Evolutionary conservation across 2,797 vertebrate genomes (phyloP), one percentile per base, ranked within the genome.

Genomic region (Eulemur mongoz): DNA sequence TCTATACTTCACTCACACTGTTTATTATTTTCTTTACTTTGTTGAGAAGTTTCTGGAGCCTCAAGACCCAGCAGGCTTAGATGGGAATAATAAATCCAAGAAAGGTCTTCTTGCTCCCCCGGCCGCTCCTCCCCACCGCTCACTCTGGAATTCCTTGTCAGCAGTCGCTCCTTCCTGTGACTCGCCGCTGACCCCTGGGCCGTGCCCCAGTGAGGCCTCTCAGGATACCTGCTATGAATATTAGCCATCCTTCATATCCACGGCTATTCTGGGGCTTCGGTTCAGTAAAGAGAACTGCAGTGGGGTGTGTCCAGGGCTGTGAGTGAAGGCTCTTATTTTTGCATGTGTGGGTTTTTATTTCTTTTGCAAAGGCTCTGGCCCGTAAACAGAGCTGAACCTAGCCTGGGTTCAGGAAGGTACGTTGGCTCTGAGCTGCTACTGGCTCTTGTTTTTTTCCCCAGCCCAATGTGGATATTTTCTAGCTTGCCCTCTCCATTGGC

Each of bases 191-290:
- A 96, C 80, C 67, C 63, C 69, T 52, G 78, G n/a, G 30, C 79
- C 30, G 0, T 87, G 32, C 90, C 96, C 97, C 95, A 3, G 8
- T 23, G 73, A 67, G 84, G 54, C 91, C 94, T 63, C 79, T 67
- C 2, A 0, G 98, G 98, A 97, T 43, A 5, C 73, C 93, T 97
- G 83, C 78, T 97, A 88, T 38, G 93, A 95, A 59, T 96, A 75
- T 93, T 75, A 78, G 76, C 97, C 97, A 91, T 89, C 67, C 93
- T 57, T 96, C 75, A 43, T 65, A 65, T 69, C 83, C 23, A 35
- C 95, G 67, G 97, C 86, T 80, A 78, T 45, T 82, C 89, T 93
- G 96, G 76, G 86, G 94, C 94, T 97, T 57, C 14, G 22, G 32
- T 90, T 69, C 67, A 94, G 83, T 89, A 96, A 94, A 94, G 35